Percentiles rank a stretch among this genome's conserved stretches.
Conservation (phyloP, 2,113 vertebrate species). For the Xiphophorus maculatus region DNA sequence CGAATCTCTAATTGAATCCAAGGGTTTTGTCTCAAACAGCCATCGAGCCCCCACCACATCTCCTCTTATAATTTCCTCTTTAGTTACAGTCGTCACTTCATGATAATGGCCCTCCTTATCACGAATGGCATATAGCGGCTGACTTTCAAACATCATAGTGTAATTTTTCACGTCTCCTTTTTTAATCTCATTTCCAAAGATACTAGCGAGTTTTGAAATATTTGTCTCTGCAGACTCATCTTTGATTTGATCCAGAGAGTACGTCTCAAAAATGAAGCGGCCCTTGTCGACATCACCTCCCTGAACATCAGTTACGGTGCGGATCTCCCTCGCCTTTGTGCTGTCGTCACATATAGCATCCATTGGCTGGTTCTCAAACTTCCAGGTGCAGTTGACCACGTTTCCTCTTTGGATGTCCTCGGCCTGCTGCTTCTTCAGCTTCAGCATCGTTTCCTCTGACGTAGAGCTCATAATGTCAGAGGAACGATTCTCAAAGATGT, state of each 20-base stretch:
- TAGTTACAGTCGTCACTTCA: constrained; percentile 92
- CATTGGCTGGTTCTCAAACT: constrained; percentile 90
- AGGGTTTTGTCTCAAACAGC: constrained; percentile 93
- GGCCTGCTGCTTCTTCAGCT: constrained; percentile 82
- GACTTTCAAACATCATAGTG: constrained; percentile 91
- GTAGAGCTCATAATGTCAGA: constrained; percentile 87
- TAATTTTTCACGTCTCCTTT: constrained; percentile 91
- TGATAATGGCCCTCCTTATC: constrained; percentile 91
- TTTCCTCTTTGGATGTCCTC: constrained; percentile 91
- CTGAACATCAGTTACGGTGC: constrained; percentile 85
- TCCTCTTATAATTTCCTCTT: constrained; percentile 89
- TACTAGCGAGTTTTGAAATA: constrained; percentile 73
- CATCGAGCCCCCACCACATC: constrained; percentile 91
- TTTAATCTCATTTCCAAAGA: constrained; percentile 78
- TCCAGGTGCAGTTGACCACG: constrained; percentile 87
- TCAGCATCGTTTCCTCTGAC: constrained; percentile 84
- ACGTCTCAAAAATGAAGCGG: constrained; percentile 90
- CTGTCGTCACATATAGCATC: constrained; percentile 81
- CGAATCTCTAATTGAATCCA: constrained; percentile 87
- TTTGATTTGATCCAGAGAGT: constrained; percentile 88
- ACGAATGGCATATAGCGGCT: constrained; percentile 89
- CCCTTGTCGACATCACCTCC: constrained; percentile 88
- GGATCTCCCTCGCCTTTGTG: constrained; percentile 65
- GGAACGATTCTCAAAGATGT: constrained; percentile 88
- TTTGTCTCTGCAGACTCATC: constrained; percentile 77